A percentile compares a stretch with the other conserved stretches of the same genome.
These are phyloP conservation scores for Arion vulgaris DNA, from an alignment of 1,140 invertebrate species.

Conservation along the genomic window DNA sequence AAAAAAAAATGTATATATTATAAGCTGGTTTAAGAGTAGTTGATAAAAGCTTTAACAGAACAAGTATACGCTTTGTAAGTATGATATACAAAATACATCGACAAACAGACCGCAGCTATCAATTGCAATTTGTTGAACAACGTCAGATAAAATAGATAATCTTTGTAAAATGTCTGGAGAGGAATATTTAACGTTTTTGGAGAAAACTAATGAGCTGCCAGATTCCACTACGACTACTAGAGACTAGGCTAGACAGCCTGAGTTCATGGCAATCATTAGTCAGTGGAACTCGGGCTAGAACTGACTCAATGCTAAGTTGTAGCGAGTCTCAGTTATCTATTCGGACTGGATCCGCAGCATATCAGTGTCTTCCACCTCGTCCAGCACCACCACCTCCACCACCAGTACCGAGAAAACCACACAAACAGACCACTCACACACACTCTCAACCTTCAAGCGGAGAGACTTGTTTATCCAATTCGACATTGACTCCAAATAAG, in stretches of 20 bases:
- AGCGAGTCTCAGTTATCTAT: background rate
- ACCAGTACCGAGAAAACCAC: background rate
- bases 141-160: background rate
- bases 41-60: too few species aligned
- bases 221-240: background rate
- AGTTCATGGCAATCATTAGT: background rate
- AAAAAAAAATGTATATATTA: too few species aligned
- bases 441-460: background rate
- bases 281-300: background rate
- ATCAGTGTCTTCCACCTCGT: background rate
- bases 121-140: too few species aligned
- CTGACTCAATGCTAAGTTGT: background rate
- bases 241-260: background rate
- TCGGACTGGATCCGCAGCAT: background rate
- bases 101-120: too few species aligned
- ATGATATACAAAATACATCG: too few species aligned
- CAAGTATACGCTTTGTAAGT: too few species aligned
- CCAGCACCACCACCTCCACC: slow-evolving; percentile 4
- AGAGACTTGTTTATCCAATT: background rate
- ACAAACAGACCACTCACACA: background rate
- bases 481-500: background rate
- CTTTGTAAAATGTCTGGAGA: background rate
- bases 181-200: background rate
- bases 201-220: background rate
- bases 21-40: too few species aligned